phyloP scores from a whole-genome alignment of 2,113 vertebrate species.

The Malurus elegans region DNA sequence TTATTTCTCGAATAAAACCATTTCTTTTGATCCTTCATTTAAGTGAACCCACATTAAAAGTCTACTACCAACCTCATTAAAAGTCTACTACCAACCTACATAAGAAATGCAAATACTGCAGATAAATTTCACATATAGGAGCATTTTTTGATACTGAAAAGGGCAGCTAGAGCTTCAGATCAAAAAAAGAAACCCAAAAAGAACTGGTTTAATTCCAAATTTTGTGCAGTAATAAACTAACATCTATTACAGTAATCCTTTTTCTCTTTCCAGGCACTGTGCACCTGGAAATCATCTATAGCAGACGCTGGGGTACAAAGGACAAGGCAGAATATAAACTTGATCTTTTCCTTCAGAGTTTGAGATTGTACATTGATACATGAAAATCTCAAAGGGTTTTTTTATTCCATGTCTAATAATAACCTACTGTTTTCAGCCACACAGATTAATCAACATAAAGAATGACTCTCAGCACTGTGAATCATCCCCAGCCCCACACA shows the following conservation, averaged over 20 bases:
- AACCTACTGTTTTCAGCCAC: slow-evolving; percentile 46
- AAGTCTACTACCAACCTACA: background rate
- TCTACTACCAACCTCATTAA: background rate
- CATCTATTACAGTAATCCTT: background rate
- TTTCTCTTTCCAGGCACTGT: background rate
- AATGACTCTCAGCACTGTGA: slow-evolving; percentile 42
- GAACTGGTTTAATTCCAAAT: background rate
- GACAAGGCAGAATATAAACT: background rate
- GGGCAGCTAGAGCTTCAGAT: background rate
- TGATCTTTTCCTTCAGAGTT: background rate
- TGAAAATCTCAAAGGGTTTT: background rate
- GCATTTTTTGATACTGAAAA: background rate
- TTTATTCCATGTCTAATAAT: slow-evolving; percentile 20
- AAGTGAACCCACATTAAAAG: background rate
- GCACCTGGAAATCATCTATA: background rate
- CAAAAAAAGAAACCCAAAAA: background rate
- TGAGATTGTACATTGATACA: background rate
- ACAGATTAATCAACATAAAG: slow-evolving; percentile 50
- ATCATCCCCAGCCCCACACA: slow-evolving; percentile 58
- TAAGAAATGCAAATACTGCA: background rate
- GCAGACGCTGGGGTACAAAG: background rate
- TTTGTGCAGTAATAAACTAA: background rate
- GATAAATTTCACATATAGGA: background rate
- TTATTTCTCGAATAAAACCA: background rate
- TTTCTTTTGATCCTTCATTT: background rate